Evolutionary conservation across 2,113 vertebrate genomes (phyloP).

Genomic region (Sorex fumeus): DNA sequence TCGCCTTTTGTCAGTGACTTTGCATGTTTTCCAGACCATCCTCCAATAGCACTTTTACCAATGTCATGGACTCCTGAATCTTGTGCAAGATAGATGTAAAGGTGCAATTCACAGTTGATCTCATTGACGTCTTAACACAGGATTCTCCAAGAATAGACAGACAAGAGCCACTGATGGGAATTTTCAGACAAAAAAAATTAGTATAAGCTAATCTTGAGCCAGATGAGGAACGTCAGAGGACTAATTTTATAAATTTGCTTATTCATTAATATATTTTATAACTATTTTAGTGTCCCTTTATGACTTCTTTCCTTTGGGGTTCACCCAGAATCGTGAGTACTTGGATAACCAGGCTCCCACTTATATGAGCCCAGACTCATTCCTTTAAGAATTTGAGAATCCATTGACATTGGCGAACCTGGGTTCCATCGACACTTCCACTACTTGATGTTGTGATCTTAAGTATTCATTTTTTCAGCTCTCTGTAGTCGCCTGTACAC

Average conservation of each 20-base stretch:
- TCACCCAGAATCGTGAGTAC: neutral
- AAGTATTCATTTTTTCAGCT: slow-evolving; percentile 47
- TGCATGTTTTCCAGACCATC: slow-evolving; percentile 6
- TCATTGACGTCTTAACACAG: neutral
- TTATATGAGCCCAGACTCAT: neutral
- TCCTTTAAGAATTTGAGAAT: slow-evolving; percentile 34
- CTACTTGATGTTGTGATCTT: slow-evolving; percentile 42
- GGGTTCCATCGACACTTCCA: slow-evolving; percentile 24
- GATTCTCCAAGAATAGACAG: slow-evolving; percentile 17
- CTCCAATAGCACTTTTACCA: slow-evolving; percentile 30
- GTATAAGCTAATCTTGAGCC: neutral
- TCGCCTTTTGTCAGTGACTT: slow-evolving; percentile 37
- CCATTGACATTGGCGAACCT: slow-evolving; percentile 35
- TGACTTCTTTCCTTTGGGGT: slow-evolving; percentile 19
- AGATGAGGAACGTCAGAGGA: slow-evolving; percentile 17
- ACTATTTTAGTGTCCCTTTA: slow-evolving; percentile 38
- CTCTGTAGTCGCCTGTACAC: neutral
- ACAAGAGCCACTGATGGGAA: slow-evolving; percentile 35
- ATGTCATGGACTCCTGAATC: neutral
- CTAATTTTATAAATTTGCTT: slow-evolving; percentile 60
- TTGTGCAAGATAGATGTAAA: slow-evolving; percentile 17
- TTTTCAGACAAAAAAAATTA: neutral
- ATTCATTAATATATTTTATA: slow-evolving; percentile 44
- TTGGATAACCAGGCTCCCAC: neutral
- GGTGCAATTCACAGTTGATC: slow-evolving; percentile 44